Percentiles rank a stretch among this genome's conserved stretches.
Conservation (phyloP, 2,113 vertebrate species). For the Syngnathus scovelli region DNA sequence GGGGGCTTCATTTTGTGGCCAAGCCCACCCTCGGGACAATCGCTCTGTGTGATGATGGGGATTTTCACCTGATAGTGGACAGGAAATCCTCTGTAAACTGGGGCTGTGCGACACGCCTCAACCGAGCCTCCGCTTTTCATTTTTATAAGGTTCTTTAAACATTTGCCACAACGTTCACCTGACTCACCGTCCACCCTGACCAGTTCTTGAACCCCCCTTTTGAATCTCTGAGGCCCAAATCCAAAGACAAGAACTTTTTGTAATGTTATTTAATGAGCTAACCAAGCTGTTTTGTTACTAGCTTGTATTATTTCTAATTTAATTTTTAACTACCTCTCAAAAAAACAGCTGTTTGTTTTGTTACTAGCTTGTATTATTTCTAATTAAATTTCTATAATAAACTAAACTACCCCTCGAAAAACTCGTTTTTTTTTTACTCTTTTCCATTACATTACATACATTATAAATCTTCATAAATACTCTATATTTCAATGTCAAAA, state of each 20-base stretch:
- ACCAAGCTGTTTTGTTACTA: neutral
- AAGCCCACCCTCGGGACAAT: constrained; percentile 41
- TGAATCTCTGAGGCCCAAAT: too few relatives aligned
- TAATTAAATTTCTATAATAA: neutral
- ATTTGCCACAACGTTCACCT: too few relatives aligned
- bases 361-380: neutral
- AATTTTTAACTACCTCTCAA: too few relatives aligned
- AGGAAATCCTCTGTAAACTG: constrained; percentile 53
- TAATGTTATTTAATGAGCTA: neutral
- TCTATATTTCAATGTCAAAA: neutral
- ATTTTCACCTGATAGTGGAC: constrained; percentile 57
- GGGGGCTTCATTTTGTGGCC: constrained; percentile 7
- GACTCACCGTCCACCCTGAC: too few relatives aligned
- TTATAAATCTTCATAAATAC: neutral
- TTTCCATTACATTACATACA: neutral
- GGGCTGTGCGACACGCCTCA: constrained; percentile 39
- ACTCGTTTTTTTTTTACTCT: neutral
- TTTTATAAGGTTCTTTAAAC: too few relatives aligned
- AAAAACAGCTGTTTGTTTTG: neutral
- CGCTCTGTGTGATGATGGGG: constrained; percentile 54
- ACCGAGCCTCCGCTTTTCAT: too few relatives aligned
- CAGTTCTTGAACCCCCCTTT: too few relatives aligned
- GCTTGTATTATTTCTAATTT: neutral
- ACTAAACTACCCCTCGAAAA: neutral
- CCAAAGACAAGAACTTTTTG: neutral